These are phyloP conservation scores for Ricordea florida DNA, from an alignment of 92 coral and sea anemone genomes.

Conservation along the genomic window DNA sequence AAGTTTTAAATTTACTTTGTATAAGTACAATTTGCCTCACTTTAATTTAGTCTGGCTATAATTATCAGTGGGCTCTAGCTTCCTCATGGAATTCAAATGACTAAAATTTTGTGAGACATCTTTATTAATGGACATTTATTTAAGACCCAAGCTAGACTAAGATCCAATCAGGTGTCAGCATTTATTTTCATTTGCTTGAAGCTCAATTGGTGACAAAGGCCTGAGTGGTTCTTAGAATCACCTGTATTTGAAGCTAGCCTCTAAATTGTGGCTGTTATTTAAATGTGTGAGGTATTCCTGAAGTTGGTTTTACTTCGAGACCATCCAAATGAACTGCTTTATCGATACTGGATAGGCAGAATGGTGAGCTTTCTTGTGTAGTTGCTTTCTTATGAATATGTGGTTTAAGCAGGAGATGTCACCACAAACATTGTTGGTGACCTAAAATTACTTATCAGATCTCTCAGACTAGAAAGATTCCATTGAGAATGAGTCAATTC, in stretches of 20 bases:
- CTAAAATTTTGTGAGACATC: background rate
- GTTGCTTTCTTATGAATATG: background rate
- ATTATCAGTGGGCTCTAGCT: background rate
- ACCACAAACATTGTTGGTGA: too few species aligned
- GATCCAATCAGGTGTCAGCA: slow-evolving; percentile 14
- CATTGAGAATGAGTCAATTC: too few species aligned
- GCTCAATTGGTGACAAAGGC: slow-evolving; percentile 2
- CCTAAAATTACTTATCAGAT: too few species aligned
- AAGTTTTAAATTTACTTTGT: too few species aligned
- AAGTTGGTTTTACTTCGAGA: slow-evolving; percentile 58
- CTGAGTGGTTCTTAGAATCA: slow-evolving; percentile 22
- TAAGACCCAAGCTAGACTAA: background rate
- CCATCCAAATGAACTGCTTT: slow-evolving; percentile 57
- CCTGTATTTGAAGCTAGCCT: too few species aligned
- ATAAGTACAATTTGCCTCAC: too few species aligned
- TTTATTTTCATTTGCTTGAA: slow-evolving; percentile 26
- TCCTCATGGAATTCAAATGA: background rate
- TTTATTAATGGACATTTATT: background rate
- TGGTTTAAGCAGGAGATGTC: background rate
- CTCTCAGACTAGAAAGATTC: too few species aligned
- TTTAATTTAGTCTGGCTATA: background rate
- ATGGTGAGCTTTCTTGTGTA: slow-evolving; percentile 54
- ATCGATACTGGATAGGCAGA: slow-evolving; percentile 77
- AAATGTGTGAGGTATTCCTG: slow-evolving; percentile 71
- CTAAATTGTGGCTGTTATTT: too few species aligned